Evolutionary conservation across 2,888 invertebrate genomes (phyloP).

Genomic region (Apodemia duryi): DNA sequence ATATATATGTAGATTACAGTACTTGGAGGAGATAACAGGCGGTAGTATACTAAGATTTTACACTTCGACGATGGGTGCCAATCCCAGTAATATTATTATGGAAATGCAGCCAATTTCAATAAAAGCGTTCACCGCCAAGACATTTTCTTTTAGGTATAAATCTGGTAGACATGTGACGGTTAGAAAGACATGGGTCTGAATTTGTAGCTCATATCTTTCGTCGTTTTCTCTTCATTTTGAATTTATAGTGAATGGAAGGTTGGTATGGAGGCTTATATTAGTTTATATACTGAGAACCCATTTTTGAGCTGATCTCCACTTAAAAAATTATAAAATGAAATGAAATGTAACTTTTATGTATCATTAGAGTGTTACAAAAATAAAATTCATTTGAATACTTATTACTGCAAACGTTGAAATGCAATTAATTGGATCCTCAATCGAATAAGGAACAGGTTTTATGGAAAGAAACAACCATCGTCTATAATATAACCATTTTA

Average conservation of each 20-base stretch:
- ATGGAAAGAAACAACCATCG: too few species aligned
- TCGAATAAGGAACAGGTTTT: too few species aligned
- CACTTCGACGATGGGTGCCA: conserved; percentile 70
- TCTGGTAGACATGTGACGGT: conserved; percentile 61
- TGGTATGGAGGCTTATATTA: conserved; percentile 27
- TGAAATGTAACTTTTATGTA: too few species aligned
- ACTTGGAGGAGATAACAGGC: conserved; percentile 51
- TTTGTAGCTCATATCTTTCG: conserved; percentile 64
- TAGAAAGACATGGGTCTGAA: conserved; percentile 55
- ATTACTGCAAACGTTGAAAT: too few species aligned
- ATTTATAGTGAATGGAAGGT: conserved; percentile 44
- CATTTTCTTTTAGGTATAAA: conserved; percentile 64
- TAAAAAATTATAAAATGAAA: too few species aligned
- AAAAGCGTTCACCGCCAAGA: conserved; percentile 66
- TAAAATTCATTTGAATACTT: too few species aligned
- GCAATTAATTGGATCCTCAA: too few species aligned
- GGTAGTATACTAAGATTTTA: conserved; percentile 63
- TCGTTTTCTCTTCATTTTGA: conserved; percentile 46
- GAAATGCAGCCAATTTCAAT: conserved; percentile 75
- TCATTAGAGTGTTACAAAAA: too few species aligned
- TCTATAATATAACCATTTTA: too few species aligned
- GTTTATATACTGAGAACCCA: not conserved
- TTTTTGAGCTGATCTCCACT: not conserved
- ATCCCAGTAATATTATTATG: conserved; percentile 77
- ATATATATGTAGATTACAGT: conserved; percentile 56